Evolutionary conservation across 2,888 invertebrate species (phyloP), one percentile per base, ranked within the genome.

Genomic region (Chironomus riparius): DNA sequence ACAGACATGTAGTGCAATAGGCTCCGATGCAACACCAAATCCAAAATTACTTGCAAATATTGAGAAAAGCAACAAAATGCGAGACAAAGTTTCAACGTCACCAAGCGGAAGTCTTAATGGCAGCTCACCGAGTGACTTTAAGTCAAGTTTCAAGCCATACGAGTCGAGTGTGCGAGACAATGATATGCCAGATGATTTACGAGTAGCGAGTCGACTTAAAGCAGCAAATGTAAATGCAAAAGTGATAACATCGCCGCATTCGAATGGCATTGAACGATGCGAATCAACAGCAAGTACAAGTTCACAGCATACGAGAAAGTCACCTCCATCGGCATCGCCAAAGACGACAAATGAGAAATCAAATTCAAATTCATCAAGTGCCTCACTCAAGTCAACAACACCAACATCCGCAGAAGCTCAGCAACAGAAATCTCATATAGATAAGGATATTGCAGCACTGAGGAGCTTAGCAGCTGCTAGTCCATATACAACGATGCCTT

Each of bases 1-100:
- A 74, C 97, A 97, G 85, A 98, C 98, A 76, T 98, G 98, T 87
- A 97, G 96, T 84, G 97, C 96, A 82, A 98, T 98, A 81, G 98
- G 97, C 78, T 91, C 93, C 4, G 97, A 97, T 84, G 73, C 73
- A 6, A 87, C 92, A 28, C 91, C 94, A 73, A 91, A 91, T 82
- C 89, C 92, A 76, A 91, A 92, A 81, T 86, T 92, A 77, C 86
- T 92, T 79, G 90, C 91, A 79, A 89, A 91, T 77, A 88, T 90
- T 76, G 92, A 92, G 80, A 92, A 92, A 82, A 87, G 89, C 62
- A 87, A 71, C 90, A 90, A 81, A 83, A 81, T 83, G 22, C 86
- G 88, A 76, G 91, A 92, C 48, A 92, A 92, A 81, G 84, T 87
- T 7, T 87, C 87, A 28, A 86, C 86, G 22, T 82, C 83, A 77